Evolutionary conservation across 2,113 vertebrate species (phyloP).

Genomic region (Ptychochromis oligacanthus): DNA sequence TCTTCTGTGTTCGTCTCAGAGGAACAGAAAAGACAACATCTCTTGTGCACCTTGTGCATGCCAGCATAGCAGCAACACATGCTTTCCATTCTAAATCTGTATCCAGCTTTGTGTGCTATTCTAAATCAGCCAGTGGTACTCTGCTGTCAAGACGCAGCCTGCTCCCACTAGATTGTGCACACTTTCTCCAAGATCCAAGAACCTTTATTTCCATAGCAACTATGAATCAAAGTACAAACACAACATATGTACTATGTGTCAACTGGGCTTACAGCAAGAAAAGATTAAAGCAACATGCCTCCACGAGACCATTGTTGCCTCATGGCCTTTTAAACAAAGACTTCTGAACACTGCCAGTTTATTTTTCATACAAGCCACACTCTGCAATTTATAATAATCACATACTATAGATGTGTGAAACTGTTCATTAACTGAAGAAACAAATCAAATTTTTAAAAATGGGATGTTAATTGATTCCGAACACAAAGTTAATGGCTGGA

Average conservation of each 20-base stretch:
- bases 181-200: constrained; percentile 20
- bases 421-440: not conserved
- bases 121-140: constrained; percentile 22
- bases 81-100: constrained; percentile 39
- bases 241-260: not conserved
- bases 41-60: not conserved
- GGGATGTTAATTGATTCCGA: not conserved
- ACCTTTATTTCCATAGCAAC: constrained; percentile 40
- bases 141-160: constrained; percentile 17
- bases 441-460: not conserved
- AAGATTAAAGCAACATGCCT: not conserved
- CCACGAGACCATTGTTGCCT: not conserved
- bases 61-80: constrained; percentile 3
- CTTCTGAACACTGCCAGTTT: not conserved
- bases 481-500: not conserved
- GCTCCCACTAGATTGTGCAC: constrained; percentile 13
- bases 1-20: not conserved
- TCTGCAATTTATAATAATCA: not conserved
- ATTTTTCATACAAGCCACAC: not conserved
- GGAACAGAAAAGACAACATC: constrained; percentile 8
- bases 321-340: not conserved
- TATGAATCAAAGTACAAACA: constrained; percentile 23
- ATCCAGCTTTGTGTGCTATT: constrained; percentile 26
- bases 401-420: not conserved
- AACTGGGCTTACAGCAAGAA: not conserved